phyloP scores from a whole-genome alignment of 2,113 vertebrate genomes.

The Centrocercus urophasianus region DNA sequence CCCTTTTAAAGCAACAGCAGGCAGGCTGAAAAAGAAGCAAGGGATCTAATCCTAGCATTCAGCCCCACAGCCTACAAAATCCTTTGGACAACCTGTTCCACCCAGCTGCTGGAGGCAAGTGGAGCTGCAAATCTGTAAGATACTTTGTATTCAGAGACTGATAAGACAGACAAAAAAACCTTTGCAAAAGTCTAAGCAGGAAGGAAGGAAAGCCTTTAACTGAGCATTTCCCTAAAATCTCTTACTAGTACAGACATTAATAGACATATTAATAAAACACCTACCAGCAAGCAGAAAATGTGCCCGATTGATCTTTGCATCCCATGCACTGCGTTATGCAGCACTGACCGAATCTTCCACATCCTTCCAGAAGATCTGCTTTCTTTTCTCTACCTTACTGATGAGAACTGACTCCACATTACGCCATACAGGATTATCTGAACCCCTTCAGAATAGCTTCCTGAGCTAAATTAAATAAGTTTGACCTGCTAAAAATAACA shows the following conservation, averaged over 20 bases:
- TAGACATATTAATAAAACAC: background rate
- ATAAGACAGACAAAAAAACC: background rate
- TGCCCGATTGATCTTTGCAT: background rate
- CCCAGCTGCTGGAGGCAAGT: slow-evolving; percentile 37
- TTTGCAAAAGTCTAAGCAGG: background rate
- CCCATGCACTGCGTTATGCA: accelerated
- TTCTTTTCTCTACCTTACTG: background rate
- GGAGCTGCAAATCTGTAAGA: background rate
- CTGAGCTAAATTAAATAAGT: background rate
- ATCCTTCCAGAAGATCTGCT: background rate
- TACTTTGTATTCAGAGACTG: background rate
- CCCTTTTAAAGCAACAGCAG: slow-evolving; percentile 48
- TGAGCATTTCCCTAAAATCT: background rate
- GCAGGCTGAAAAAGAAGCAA: slow-evolving; percentile 33
- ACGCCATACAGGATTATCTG: background rate
- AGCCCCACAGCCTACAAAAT: slow-evolving; percentile 36
- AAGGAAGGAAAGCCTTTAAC: background rate
- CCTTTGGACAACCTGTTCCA: slow-evolving; percentile 36
- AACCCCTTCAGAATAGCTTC: background rate
- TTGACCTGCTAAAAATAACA: background rate
- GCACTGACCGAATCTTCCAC: background rate
- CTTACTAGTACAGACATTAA: background rate
- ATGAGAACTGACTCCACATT: accelerated
- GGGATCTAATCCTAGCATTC: slow-evolving; percentile 14
- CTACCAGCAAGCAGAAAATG: background rate